Evolutionary conservation across 2,113 vertebrate species (phyloP).

Genomic region (Misgurnus mizolepis): DNA sequence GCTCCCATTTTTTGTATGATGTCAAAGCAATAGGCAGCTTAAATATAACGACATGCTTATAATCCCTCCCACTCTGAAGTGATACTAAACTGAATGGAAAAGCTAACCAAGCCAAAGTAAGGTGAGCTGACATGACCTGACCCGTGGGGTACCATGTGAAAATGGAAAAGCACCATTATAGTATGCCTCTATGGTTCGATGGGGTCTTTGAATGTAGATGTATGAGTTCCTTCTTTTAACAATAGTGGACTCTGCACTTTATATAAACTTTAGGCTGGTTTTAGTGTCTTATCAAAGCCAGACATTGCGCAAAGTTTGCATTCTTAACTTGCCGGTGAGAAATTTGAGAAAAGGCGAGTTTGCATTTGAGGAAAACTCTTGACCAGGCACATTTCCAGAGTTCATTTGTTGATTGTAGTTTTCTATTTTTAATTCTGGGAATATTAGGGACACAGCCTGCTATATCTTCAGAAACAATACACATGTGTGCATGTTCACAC

Average conservation of each 20-base stretch:
- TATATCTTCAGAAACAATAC: not conserved
- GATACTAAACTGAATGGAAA: too few species aligned
- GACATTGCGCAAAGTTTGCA: not conserved
- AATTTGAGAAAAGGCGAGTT: not conserved
- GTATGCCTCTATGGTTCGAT: not conserved
- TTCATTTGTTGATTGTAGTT: not conserved
- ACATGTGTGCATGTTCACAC: not conserved
- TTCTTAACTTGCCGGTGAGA: not conserved
- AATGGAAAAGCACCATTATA: not conserved
- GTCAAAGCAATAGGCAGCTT: too few species aligned
- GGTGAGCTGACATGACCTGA: too few species aligned
- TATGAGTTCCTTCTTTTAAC: not conserved
- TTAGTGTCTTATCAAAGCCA: not conserved
- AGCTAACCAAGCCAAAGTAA: too few species aligned
- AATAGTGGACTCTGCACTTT: not conserved
- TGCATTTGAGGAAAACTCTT: not conserved
- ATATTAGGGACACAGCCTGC: not conserved
- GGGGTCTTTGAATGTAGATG: not conserved
- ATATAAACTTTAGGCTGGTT: not conserved
- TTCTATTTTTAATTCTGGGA: not conserved
- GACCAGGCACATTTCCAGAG: slow-evolving; percentile 1
- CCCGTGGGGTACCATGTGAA: too few species aligned
- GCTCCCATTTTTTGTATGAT: too few species aligned
- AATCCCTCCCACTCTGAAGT: too few species aligned
- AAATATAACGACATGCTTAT: too few species aligned